phyloP scores from a whole-genome alignment of 2,797 vertebrate genomes.

The Sarcoramphus papa region DNA sequence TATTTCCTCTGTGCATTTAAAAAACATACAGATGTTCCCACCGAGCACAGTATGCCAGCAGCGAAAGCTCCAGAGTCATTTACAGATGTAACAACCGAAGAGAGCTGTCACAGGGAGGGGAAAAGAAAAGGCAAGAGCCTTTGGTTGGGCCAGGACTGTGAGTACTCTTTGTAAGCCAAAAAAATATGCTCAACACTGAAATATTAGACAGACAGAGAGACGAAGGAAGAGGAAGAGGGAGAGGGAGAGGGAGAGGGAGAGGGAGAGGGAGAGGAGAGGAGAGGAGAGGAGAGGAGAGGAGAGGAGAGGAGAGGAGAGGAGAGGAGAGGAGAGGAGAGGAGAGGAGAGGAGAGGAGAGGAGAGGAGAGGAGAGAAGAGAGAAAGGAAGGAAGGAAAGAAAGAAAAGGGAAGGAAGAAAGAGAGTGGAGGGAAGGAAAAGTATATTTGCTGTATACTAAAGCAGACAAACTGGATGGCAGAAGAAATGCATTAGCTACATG shows the following conservation, averaged over 20 bases:
- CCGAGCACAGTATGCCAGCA: background rate
- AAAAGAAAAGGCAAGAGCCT: background rate
- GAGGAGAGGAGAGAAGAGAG: too few relatives aligned
- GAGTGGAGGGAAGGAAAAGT: too few relatives aligned
- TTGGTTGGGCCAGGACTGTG: background rate
- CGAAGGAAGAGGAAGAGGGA: background rate
- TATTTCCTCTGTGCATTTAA: background rate
- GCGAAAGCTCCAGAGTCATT: background rate
- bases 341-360: accelerated
- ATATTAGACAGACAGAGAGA: background rate
- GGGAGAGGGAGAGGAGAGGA: too few relatives aligned
- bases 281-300: too few relatives aligned
- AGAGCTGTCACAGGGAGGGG: background rate
- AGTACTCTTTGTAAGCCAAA: background rate
- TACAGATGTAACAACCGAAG: background rate
- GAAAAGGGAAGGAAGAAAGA: accelerated
- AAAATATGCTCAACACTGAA: background rate
- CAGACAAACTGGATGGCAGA: background rate
- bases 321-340: too few relatives aligned
- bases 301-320: too few relatives aligned
- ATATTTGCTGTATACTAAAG: background rate
- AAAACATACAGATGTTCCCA: background rate
- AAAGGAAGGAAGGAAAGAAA: too few relatives aligned
- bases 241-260: too few relatives aligned
- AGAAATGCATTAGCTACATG: background rate